phyloP scores from a whole-genome alignment of 2,113 vertebrate species.

The Brienomyrus longianalis region DNA sequence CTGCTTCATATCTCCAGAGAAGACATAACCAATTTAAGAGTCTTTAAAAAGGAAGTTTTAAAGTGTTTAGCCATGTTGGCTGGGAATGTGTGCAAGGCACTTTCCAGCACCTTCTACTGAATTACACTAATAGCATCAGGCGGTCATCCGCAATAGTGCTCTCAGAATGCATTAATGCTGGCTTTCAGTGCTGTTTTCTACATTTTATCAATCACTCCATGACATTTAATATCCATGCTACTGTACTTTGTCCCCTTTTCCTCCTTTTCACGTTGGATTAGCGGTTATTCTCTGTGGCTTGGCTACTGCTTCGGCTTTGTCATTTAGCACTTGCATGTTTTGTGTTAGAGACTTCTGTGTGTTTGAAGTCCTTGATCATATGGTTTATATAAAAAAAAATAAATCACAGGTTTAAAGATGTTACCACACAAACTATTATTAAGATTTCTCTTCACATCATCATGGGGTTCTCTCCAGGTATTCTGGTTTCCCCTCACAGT shows the following conservation, averaged over 20 bases:
- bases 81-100: background rate
- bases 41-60: background rate
- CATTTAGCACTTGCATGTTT: background rate
- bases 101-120: background rate
- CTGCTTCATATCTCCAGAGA: background rate
- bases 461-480: background rate
- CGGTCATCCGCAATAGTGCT: background rate
- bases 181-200: background rate
- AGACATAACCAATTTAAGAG: background rate
- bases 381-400: background rate
- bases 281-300: background rate
- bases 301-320: background rate
- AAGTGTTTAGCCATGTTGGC: background rate
- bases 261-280: background rate
- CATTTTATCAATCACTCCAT: background rate
- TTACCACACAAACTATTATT: background rate
- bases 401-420: background rate
- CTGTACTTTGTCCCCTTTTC: background rate
- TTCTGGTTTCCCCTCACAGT: background rate
- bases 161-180: background rate
- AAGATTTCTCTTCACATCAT: background rate
- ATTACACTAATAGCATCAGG: conserved; percentile 10
- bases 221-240: background rate
- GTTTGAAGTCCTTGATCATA: background rate
- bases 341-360: background rate